Evolutionary conservation across 2,888 invertebrate species (phyloP), one percentile per base, ranked within the genome.

Genomic region (Brachypalpus laphriformis): DNA sequence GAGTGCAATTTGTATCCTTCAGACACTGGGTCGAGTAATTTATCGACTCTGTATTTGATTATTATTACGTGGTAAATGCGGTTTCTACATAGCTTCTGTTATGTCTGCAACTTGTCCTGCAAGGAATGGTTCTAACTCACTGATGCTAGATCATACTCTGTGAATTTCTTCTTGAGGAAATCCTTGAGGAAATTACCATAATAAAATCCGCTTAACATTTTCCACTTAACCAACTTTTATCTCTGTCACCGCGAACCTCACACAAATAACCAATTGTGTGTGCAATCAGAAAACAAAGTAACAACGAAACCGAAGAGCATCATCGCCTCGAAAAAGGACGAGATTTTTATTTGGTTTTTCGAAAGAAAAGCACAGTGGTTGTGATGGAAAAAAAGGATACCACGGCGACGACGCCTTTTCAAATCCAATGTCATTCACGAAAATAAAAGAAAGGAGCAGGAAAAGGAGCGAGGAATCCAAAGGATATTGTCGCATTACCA

Each of bases 401-500:
- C 51, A 31, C 57, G n/a, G 11, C 70, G 78, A 75, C 80, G 81
- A 81, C 85, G 85, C 75, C 85, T 81, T 85, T 85, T 81, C 81
- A 70, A 81, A 85, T 71, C 81, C 85, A 66, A 76, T 75, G 81
- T 76, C 85, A 85, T 81, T 83, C 74, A 75, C 45, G 34, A 65
- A 28, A 59, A 63, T 8, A 49, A 63, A 56, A 37, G 11, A 31
- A 59, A 16, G 40, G 28, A n/a, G 40, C 16, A 22, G 16, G 14
- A n/a, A 66, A 22, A 22, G 47, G 25, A 40, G 68, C 40, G 49
- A 31, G 66, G 65, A 47, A 75, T 83, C 83, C 68, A 75, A 85
- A 81, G 85, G 85, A 85, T 85, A 85, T 85, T 85, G 85, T 85
- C 85, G 85, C 85, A 85, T 85, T 85, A 85, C 85, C 85, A 85